Base-by-base conservation (phyloP, 2,113 vertebrate genomes). In the Scatophagus argus region DNA sequence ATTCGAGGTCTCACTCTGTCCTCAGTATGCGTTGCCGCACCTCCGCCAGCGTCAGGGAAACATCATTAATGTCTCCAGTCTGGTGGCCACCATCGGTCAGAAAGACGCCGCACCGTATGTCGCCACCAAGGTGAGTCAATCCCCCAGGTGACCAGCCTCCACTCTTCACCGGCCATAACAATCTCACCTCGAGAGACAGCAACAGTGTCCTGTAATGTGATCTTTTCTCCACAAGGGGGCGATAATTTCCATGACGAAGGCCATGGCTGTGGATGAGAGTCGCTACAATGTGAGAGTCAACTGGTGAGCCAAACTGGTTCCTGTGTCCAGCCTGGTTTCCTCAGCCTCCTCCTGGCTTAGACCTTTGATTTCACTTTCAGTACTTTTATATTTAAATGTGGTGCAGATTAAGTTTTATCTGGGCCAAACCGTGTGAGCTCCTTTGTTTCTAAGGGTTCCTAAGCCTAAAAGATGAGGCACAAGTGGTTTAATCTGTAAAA, bases 221-320 rank as follows among this genome's bases (percentile, higher is more conserved):
- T 0, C 1, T 46, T 61, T 71, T 70, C 8, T 88, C 91, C 93
- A 90, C 56, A 63, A 96, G 95, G 96, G 96, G 61, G 96, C 95
- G 29, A 93, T 97, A 1, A 87, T 91, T 2, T 93, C 96, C 55
- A 95, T 96, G 95, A 96, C 95, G 8, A 97, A 96, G 91, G 96
- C 95, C 0, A 94, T 96, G 94, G 96, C 96, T 68, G 89, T 97
- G 55, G 96, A 96, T 71, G 96, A 96, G 87, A 96, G 96, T 77
- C 89, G 77, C 7, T 73, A 95, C 59, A 91, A 92, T 0, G 95
- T 96, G 43, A 78, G 96, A 52, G 94, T 97, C 2, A 96, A 96
- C 91, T 94, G 96, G 96, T 96, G 87, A 95, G 93, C 21, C 1
- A 14, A 58, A 47, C 41, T 29, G 9, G 38, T 41, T 36, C 25